Conservation (phyloP, 1,140 invertebrate species). For the Diorhabda sublineata region DNA sequence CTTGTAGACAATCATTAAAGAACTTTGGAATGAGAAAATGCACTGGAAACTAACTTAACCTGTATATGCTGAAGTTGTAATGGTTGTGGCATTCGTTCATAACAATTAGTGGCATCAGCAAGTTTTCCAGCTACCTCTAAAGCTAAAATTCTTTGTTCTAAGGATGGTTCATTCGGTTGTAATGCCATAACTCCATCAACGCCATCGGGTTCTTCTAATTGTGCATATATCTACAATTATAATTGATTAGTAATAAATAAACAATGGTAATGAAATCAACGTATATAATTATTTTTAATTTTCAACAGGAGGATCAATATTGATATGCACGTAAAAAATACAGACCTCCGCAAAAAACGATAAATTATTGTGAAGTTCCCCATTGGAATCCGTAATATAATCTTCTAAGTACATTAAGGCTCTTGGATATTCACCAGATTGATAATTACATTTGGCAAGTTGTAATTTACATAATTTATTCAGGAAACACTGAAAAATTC, state of each 20-base stretch:
- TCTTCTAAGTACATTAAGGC: conserved; percentile 70
- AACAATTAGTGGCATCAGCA: conserved; percentile 71
- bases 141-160: conserved; percentile 66
- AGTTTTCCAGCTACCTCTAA: conserved; percentile 70
- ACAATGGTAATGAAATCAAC: neutral
- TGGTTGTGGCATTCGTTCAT: conserved; percentile 64
- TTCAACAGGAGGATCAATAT: no score
- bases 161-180: conserved; percentile 61
- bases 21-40: no score
- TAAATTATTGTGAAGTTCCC: conserved; percentile 57
- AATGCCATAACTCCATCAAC: conserved; percentile 64
- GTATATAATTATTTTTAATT: neutral
- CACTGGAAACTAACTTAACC: conserved; percentile 32
- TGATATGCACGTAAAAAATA: neutral
- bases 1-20: no score
- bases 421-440: conserved; percentile 67
- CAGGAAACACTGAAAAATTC: conserved; percentile 50
- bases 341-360: conserved; percentile 57
- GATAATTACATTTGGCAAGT: conserved; percentile 65
- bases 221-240: conserved; percentile 59
- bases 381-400: conserved; percentile 58
- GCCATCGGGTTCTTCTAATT: conserved; percentile 72
- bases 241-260: neutral
- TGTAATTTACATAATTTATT: conserved; percentile 60
- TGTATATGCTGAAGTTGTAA: conserved; percentile 54